Percentiles rank a stretch among this genome's conserved stretches.
Evolutionary conservation across 2,888 invertebrate species (phyloP).

Genomic region (Prosapia bicincta): DNA sequence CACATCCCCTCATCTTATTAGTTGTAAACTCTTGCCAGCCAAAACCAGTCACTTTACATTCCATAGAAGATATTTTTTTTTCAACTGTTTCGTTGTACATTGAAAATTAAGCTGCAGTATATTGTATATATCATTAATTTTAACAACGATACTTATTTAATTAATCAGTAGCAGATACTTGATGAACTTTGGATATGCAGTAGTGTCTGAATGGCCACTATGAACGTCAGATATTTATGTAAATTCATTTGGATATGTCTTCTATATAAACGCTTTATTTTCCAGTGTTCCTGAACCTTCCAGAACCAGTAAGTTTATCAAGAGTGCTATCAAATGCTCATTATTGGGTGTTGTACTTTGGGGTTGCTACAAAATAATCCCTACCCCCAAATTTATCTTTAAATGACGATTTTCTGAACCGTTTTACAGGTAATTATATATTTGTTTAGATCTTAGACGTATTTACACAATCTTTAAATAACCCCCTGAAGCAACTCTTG

Average conservation of each 20-base stretch:
- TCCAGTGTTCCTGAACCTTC: background rate
- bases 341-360: background rate
- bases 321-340: background rate
- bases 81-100: too few species aligned
- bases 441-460: too few species aligned
- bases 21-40: too few species aligned
- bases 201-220: background rate
- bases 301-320: background rate
- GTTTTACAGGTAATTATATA: too few species aligned
- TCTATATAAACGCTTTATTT: background rate
- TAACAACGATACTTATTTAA: background rate
- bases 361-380: background rate
- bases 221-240: background rate
- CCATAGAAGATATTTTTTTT: too few species aligned
- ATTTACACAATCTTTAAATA: too few species aligned
- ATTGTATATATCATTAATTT: background rate
- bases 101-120: background rate
- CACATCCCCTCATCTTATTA: too few species aligned
- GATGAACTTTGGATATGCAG: background rate
- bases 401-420: too few species aligned
- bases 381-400: background rate
- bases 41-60: too few species aligned
- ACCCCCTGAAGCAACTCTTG: too few species aligned
- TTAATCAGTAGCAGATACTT: background rate
- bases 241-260: background rate